Base-by-base conservation (phyloP, 1,140 invertebrate species). In the Colletes latitarsis region DNA sequence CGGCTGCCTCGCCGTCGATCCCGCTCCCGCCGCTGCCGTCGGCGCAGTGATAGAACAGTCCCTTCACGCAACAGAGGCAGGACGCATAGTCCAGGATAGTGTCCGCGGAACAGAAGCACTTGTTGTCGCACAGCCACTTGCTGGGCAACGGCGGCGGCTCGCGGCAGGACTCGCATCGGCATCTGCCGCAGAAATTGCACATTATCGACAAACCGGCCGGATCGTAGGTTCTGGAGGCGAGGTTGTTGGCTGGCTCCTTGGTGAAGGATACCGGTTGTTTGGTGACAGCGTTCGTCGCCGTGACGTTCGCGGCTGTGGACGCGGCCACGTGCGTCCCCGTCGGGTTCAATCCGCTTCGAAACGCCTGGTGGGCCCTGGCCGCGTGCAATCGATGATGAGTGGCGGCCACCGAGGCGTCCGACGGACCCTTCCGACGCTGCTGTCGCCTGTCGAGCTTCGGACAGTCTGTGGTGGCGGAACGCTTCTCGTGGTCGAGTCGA, bases 51-150 rank as follows among this genome's bases (percentile, higher is more conserved):
- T 99, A 99, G 92, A 98, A 98, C 49, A 98, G 91, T 60, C 96
- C 97, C 91, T 98, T 98, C 84, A 98, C 97, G 92, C 97, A 98
- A 94, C 98, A 99, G 93, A 99, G 95, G 91, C 98, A 99, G 77
- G 97, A 97, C 69, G 96, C 96, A 91, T 97, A 97, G 93, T 98
- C 97, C 81, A 99, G 95, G 83, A 96, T 95, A 77, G 96, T 96
- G 91, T 98, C 96, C 66, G 97, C 96, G 87, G 97, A 98, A 93
- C 97, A 96, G 87, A 97, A 95, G 92, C 97, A 98, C 91, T 96
- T 96, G 90, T 97, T 95, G 92, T 96, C 95, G 94, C 98, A 98
- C 81, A 98, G 94, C 98, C 98, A 99, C 68, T 95, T 95, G 84
- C 96, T 96, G 21, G 98, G 98, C 88, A 98, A 94, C 58, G 96